Evolutionary conservation across 1,140 invertebrate genomes (phyloP).

Genomic region (Ridgeia piscesae): DNA sequence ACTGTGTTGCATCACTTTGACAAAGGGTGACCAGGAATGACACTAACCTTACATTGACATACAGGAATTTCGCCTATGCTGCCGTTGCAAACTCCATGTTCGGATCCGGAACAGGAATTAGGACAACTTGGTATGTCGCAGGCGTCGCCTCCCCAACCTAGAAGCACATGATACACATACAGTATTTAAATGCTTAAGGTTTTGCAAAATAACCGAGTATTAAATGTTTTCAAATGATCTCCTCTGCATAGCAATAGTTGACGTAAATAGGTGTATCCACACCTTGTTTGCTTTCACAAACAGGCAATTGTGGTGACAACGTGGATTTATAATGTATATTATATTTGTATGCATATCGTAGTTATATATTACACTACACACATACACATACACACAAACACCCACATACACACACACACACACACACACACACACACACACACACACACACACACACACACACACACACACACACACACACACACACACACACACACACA

Average conservation of each 20-base stretch:
- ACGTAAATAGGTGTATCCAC: too few relatives aligned
- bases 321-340: background rate
- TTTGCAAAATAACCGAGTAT: background rate
- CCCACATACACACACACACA: too few relatives aligned
- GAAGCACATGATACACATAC: background rate
- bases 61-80: background rate
- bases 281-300: too few relatives aligned
- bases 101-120: constrained; percentile 11
- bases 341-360: background rate
- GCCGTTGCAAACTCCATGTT: background rate
- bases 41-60: constrained; percentile 1
- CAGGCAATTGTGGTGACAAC: background rate
- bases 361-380: too few relatives aligned
- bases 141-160: constrained; percentile 15
- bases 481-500: too few relatives aligned
- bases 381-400: too few relatives aligned
- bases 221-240: background rate
- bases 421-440: too few relatives aligned
- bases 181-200: background rate
- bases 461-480: too few relatives aligned
- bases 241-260: too few relatives aligned
- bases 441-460: too few relatives aligned
- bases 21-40: background rate
- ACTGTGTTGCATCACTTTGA: background rate
- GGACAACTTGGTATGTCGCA: constrained; percentile 13